Percentiles rank a stretch among this genome's conserved stretches.
phyloP scores from a whole-genome alignment of 1,140 invertebrate genomes.

The Polypedilum pembai region DNA sequence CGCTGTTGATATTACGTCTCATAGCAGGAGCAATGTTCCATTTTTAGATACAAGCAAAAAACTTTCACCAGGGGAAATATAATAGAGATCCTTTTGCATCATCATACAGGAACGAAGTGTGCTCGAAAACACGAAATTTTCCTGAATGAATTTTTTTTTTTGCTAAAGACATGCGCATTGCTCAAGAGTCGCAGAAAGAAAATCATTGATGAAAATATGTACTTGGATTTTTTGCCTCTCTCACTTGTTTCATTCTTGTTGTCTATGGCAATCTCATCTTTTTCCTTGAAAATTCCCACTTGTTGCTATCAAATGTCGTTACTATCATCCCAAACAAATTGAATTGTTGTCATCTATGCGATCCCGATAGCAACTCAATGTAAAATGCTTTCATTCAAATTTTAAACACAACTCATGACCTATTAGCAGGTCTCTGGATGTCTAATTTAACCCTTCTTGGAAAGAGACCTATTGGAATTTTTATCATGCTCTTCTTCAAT shows the following conservation, averaged over 20 bases:
- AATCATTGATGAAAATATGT: conserved; percentile 21
- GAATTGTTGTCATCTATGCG: background rate
- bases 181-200: background rate
- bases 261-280: background rate
- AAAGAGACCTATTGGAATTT: background rate
- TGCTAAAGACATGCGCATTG: background rate
- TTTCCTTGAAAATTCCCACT: background rate
- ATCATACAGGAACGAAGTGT: background rate
- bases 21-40: background rate
- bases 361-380: background rate
- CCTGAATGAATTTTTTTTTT: conserved; percentile 1
- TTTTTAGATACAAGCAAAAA: conserved; percentile 19
- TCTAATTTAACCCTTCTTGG: background rate
- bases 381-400: background rate
- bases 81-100: background rate
- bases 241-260: no score
- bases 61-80: background rate
- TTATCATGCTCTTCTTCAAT: background rate
- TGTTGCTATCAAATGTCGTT: conserved; percentile 1
- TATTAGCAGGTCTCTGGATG: no score
- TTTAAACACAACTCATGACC: no score
- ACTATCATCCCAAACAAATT: conserved; percentile 2
- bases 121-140: background rate
- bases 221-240: background rate
- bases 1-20: background rate